A percentile compares a stretch with the other conserved stretches of the same genome.
These are phyloP conservation scores for Oxyura jamaicensis DNA, from an alignment of 2,113 vertebrate species.

Conservation along the genomic window DNA sequence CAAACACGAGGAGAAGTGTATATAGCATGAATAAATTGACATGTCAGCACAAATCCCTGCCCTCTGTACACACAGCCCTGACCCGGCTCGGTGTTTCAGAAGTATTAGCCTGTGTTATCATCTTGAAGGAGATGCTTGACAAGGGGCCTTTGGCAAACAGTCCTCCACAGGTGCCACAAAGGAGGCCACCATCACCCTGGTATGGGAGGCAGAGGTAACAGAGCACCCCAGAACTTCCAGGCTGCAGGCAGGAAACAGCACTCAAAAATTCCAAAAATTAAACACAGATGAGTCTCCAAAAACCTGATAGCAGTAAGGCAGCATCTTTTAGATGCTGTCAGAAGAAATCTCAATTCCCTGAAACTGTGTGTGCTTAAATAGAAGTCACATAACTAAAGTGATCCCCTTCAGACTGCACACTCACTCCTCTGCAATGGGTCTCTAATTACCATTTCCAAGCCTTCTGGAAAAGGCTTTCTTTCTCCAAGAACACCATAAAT, in stretches of 20 bases:
- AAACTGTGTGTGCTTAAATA: not conserved
- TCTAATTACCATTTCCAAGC: not conserved
- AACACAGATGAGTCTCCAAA: not conserved
- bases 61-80: not conserved
- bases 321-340: not conserved
- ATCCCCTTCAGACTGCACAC: not conserved
- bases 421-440: not conserved
- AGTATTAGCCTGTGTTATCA: not conserved
- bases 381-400: not conserved
- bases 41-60: constrained; percentile 59
- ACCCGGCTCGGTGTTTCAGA: not conserved
- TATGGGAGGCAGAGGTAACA: not conserved
- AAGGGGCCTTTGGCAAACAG: not conserved
- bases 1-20: constrained; percentile 49
- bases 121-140: not conserved
- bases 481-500: not conserved
- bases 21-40: constrained; percentile 56
- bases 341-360: not conserved
- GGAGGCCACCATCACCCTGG: not conserved
- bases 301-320: not conserved
- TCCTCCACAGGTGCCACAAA: not conserved
- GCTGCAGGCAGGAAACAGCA: not conserved
- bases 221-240: not conserved
- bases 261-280: not conserved
- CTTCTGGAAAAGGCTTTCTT: not conserved